phyloP scores from a whole-genome alignment of 2,113 vertebrate genomes.

The Podarcis cretensis region DNA sequence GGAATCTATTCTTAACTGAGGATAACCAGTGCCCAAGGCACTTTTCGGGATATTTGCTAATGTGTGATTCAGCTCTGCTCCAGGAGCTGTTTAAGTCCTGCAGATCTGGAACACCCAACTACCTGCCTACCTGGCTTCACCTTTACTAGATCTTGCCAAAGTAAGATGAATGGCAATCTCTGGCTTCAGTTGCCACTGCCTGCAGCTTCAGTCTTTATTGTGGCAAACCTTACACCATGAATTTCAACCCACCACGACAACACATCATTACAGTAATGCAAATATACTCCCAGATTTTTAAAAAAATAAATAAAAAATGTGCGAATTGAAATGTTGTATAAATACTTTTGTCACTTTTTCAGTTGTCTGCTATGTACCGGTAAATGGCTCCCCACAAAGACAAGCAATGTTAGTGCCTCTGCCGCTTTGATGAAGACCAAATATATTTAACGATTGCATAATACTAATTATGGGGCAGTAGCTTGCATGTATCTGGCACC shows the following conservation, averaged over 20 bases:
- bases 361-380: no score
- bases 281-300: not conserved
- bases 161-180: not conserved
- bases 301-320: no score
- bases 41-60: not conserved
- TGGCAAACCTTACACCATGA: not conserved
- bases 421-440: not conserved
- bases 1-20: not conserved
- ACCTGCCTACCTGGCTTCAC: not conserved
- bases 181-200: not conserved
- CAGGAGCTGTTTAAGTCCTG: not conserved
- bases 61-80: not conserved
- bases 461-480: not conserved
- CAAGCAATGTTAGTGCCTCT: not conserved
- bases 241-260: not conserved
- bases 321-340: not conserved
- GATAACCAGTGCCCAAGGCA: not conserved
- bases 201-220: not conserved
- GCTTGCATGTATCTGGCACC: not conserved
- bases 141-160: not conserved
- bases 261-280: not conserved
- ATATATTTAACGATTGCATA: not conserved
- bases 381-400: not conserved
- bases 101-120: not conserved
- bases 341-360: not conserved